A percentile compares a stretch with the other conserved stretches of the same genome.
phyloP scores from a whole-genome alignment of 2,888 invertebrate species.

The Phengaris arion region DNA sequence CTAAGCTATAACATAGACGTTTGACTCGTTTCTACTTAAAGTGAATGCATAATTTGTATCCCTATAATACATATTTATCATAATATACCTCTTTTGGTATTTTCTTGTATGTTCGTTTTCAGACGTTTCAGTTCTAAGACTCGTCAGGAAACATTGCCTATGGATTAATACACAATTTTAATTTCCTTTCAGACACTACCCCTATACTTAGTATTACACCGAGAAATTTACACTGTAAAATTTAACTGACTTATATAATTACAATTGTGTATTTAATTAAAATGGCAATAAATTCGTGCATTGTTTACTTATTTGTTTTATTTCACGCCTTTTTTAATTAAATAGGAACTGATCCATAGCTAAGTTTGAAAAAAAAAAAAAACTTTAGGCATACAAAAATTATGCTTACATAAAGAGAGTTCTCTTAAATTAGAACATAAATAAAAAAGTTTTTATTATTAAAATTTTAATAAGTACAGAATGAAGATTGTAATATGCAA shows the following conservation, averaged over 20 bases:
- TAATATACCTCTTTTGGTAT: constrained; percentile 51
- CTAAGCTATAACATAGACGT: constrained; percentile 48
- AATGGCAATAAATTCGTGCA: constrained; percentile 72
- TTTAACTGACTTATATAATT: constrained; percentile 60
- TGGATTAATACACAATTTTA: constrained; percentile 75
- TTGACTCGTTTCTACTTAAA: constrained; percentile 51
- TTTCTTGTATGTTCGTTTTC: constrained; percentile 52
- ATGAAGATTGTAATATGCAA: constrained; percentile 16
- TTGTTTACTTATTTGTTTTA: constrained; percentile 53
- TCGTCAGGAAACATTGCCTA: constrained; percentile 54
- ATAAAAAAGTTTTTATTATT: neutral
- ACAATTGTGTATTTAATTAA: constrained; percentile 76
- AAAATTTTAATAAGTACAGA: constrained; percentile 24
- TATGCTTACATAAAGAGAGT: too few relatives aligned
- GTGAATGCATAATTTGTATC: constrained; percentile 63
- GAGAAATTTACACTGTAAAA: constrained; percentile 41
- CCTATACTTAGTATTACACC: constrained; percentile 43
- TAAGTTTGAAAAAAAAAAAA: neutral
- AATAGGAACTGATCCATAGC: neutral
- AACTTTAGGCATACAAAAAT: too few relatives aligned
- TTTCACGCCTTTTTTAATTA: constrained; percentile 32
- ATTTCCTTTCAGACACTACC: constrained; percentile 48
- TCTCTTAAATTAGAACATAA: too few relatives aligned
- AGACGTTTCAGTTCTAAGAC: constrained; percentile 71
- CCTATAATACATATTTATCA: constrained; percentile 59